Percentiles rank a stretch among this genome's conserved stretches.
These are phyloP conservation scores for Timandra comae DNA, from an alignment of 2,888 invertebrate genomes.

Conservation along the genomic window DNA sequence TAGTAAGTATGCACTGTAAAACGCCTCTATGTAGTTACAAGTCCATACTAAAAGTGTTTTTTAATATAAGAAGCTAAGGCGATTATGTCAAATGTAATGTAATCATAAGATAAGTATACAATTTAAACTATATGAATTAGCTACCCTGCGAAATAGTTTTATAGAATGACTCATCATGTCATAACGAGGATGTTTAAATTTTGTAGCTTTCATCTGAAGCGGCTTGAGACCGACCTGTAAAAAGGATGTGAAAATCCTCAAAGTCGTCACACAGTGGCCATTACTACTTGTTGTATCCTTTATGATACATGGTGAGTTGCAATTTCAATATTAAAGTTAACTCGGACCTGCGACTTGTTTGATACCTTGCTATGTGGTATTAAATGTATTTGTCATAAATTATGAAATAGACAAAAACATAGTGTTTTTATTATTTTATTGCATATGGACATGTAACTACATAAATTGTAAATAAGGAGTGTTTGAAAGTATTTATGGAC, in stretches of 20 bases:
- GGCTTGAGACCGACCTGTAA: slow-evolving; percentile 48
- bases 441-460: slow-evolving; percentile 10
- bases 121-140: slow-evolving; percentile 3
- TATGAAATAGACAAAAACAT: background rate
- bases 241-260: slow-evolving; percentile 32
- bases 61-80: no score
- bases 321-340: slow-evolving; percentile 28
- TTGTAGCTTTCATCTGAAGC: slow-evolving; percentile 65
- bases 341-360: slow-evolving; percentile 37
- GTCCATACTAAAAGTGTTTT: background rate
- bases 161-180: slow-evolving; percentile 42
- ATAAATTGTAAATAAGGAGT: no score
- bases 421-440: slow-evolving; percentile 1
- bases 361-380: slow-evolving; percentile 1
- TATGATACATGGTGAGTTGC: slow-evolving; percentile 50
- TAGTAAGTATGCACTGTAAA: background rate
- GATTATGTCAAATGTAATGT: no score
- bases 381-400: no score
- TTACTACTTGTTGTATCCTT: slow-evolving; percentile 34
- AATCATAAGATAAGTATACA: slow-evolving; percentile 10
- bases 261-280: slow-evolving; percentile 29
- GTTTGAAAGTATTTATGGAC: no score
- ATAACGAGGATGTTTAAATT: slow-evolving; percentile 63
- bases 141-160: slow-evolving; percentile 11
- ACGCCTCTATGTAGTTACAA: background rate